Evolutionary conservation across 2,113 vertebrate genomes (phyloP), one percentile per base, ranked within the genome.

Genomic region (Pyrgilauda ruficollis): DNA sequence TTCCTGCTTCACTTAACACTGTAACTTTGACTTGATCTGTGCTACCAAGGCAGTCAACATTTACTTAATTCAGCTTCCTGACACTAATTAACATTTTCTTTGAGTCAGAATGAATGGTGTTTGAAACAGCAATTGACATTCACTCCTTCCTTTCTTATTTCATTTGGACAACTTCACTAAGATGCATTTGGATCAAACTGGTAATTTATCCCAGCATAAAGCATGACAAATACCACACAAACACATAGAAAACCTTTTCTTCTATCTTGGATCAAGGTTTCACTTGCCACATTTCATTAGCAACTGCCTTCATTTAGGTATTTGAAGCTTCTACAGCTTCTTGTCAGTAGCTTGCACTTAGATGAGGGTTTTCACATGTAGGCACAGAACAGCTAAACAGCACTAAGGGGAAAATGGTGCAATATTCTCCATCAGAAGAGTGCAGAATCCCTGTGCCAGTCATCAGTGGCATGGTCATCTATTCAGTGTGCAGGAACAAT

Each of bases 21-120:
- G 41, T 59, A 94, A 95, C 75, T 96, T 87, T 91, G 92, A 94
- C 79, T 94, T 94, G 86, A 89, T 91, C 93, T 95, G 94, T 89
- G 72, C 67, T 82, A 93, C 53, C 68, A 78, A 93, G 61, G 47
- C 90, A 91, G 86, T 58, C 88, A 96, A 97, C 91, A 85, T 96
- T 94, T 82, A 76, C 87, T 94, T 95, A 96, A 95, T 93, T 94
- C 85, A 89, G 44, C 86, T 97, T 95, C 84, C 90, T 94, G 83
- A 94, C 85, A 95, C 39, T 78, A 89, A 94, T 69, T 74, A 97
- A 96, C 52, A 90, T 92, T 73, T 86, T 91, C 58, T 95, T 96
- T 93, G 56, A 87, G 56, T 95, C 69, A 21, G 55, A 84, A 93
- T 84, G 72, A 95, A 92, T 69, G 52, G 35, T 67, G 56, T 95